Percentiles rank a stretch among this genome's conserved stretches.
Conservation (phyloP, 2,113 vertebrate genomes). For the Nicator chloris region DNA sequence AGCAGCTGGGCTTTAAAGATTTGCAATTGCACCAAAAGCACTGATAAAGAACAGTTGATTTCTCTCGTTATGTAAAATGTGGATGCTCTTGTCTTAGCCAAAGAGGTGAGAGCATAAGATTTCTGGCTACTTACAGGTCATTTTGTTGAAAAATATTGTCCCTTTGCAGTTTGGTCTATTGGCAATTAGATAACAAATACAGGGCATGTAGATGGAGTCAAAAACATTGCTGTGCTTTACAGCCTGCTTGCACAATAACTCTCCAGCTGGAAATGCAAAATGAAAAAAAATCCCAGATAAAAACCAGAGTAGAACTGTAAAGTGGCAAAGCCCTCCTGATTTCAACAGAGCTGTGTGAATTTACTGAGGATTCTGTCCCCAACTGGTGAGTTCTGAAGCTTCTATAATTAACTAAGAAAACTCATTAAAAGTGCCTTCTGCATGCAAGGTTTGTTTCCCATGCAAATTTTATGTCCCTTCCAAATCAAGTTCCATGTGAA, state of each 20-base stretch:
- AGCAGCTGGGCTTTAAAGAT: conserved; percentile 51
- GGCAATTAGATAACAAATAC: conserved; percentile 70
- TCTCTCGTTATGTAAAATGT: conserved; percentile 62
- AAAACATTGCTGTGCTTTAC: conserved; percentile 52
- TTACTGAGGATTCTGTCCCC: background rate
- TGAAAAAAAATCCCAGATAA: background rate
- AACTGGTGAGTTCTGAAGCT: background rate
- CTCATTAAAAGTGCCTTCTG: background rate
- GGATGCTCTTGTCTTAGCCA: conserved; percentile 39
- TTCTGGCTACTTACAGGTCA: conserved; percentile 56
- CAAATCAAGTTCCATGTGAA: background rate
- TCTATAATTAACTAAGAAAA: background rate
- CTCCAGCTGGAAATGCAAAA: background rate
- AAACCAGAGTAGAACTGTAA: conserved; percentile 1
- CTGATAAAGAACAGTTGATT: conserved; percentile 63
- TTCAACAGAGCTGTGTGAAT: background rate
- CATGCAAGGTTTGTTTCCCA: background rate
- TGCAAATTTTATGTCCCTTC: background rate
- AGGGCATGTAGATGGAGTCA: conserved; percentile 57
- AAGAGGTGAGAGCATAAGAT: conserved; percentile 43
- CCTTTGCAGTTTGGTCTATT: conserved; percentile 56
- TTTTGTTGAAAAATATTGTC: conserved; percentile 63
- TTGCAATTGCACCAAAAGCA: conserved; percentile 52
- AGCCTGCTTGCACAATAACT: conserved; percentile 24
- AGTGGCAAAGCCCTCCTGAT: background rate